Percentiles rank a stretch among this genome's conserved stretches.
Evolutionary conservation across 2,888 invertebrate species (phyloP).

Genomic region (Monopis laevigella): DNA sequence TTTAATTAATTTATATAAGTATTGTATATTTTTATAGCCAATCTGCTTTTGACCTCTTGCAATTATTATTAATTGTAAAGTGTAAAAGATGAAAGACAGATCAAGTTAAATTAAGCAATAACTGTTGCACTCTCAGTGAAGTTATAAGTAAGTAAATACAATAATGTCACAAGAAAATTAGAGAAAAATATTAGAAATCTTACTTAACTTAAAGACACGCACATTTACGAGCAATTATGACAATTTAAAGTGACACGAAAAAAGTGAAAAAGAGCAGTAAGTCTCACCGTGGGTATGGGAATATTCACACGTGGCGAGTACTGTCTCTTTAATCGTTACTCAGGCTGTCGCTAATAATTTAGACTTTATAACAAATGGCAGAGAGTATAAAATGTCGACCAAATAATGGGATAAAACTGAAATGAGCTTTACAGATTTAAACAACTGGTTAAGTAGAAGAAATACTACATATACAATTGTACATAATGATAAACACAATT

Average conservation of each 20-base stretch:
- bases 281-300: conserved; percentile 60
- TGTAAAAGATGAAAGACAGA: no score
- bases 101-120: no score
- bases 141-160: no score
- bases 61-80: no score
- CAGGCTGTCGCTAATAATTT: neutral
- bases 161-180: conserved; percentile 9
- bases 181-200: conserved; percentile 7
- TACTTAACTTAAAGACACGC: neutral
- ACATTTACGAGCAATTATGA: conserved; percentile 25
- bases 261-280: conserved; percentile 11
- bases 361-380: neutral
- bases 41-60: no score
- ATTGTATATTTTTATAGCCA: no score
- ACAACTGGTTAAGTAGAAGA: neutral
- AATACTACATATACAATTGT: neutral
- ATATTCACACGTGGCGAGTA: conserved; percentile 61
- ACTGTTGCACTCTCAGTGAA: no score
- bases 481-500: no score
- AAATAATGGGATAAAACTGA: no score
- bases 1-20: no score
- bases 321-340: conserved; percentile 29
- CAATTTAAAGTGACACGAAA: conserved; percentile 30
- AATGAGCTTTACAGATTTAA: neutral
- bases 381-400: neutral